phyloP scores from a whole-genome alignment of 1,140 invertebrate genomes.

The Sitophilus oryzae region DNA sequence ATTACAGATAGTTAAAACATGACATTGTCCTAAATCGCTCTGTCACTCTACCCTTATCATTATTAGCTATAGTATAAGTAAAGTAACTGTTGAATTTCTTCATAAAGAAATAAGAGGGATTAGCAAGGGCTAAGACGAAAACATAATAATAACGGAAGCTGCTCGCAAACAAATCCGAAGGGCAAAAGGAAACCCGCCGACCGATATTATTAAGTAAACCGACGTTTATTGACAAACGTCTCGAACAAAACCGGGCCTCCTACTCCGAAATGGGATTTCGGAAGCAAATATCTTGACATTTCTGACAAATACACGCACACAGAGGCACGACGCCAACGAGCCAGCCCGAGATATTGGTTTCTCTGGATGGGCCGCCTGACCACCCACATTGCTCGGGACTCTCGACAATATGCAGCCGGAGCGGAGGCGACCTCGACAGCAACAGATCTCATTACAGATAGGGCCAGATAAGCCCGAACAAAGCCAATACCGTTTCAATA shows the following conservation, averaged over 20 bases:
- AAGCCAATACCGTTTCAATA: slow-evolving; percentile 42
- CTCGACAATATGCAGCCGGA: slow-evolving; percentile 20
- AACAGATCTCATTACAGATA: slow-evolving; percentile 44
- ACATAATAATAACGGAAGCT: background rate
- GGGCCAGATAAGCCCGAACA: slow-evolving; percentile 40
- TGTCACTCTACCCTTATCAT: too few relatives aligned
- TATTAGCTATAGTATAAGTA: too few relatives aligned
- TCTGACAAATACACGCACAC: slow-evolving; percentile 25
- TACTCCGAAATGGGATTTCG: slow-evolving; percentile 22
- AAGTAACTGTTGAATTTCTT: too few relatives aligned
- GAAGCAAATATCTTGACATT: slow-evolving; percentile 26
- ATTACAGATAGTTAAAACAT: too few relatives aligned
- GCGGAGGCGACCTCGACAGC: slow-evolving; percentile 23
- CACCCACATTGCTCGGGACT: slow-evolving; percentile 25
- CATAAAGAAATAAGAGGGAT: too few relatives aligned
- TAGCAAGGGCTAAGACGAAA: too few relatives aligned
- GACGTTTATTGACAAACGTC: background rate
- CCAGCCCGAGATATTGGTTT: slow-evolving; percentile 20
- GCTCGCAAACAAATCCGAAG: background rate
- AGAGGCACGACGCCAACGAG: too few relatives aligned
- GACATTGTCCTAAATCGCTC: too few relatives aligned
- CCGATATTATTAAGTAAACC: background rate
- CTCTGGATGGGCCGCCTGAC: slow-evolving; percentile 22
- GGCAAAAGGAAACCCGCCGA: background rate
- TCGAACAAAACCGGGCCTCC: background rate